Evolutionary conservation across 2,113 vertebrate genomes (phyloP).

Genomic region (Zapornia atra): DNA sequence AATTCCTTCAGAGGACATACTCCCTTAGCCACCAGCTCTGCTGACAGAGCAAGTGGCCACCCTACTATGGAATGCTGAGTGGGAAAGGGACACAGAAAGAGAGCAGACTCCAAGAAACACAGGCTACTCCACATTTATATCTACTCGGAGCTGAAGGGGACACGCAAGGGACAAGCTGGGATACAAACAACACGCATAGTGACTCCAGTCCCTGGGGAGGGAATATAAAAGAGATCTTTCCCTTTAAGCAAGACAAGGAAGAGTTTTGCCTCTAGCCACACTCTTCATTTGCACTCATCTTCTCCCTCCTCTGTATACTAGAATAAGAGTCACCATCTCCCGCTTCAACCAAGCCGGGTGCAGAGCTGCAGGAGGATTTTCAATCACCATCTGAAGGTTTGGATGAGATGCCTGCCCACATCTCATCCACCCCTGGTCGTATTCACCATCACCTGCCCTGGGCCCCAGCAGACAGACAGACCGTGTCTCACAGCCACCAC

Average conservation of each 20-base stretch:
- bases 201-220: neutral
- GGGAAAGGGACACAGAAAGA: neutral
- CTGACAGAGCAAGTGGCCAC: neutral
- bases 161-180: neutral
- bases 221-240: neutral
- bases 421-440: neutral
- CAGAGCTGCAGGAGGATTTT: neutral
- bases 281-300: no score
- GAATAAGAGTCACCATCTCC: neutral
- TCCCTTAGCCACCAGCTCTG: neutral
- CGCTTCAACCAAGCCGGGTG: rapidly evolving
- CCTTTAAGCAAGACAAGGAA: neutral
- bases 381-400: neutral
- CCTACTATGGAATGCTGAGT: neutral
- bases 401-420: neutral
- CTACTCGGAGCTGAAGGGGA: neutral
- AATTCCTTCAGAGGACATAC: neutral
- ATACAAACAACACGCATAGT: neutral
- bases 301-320: neutral
- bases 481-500: rapidly evolving
- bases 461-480: neutral
- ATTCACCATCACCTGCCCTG: neutral
- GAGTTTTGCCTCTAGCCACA: neutral
- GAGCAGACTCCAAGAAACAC: neutral
- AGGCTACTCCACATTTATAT: neutral